phyloP scores from a whole-genome alignment of 1,140 invertebrate species.

The Schmidtea mediterranea region DNA sequence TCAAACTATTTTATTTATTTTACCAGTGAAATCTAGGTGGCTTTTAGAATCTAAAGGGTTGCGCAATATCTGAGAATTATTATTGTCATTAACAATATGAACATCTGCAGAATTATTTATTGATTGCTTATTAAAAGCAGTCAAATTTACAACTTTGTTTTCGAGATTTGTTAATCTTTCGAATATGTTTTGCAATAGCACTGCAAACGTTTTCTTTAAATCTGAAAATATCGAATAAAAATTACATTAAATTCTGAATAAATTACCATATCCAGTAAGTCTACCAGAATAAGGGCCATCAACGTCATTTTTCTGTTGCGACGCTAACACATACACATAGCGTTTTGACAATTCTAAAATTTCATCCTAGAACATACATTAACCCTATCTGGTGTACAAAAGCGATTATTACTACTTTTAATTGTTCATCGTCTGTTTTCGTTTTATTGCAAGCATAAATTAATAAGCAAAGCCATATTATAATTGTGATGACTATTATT shows the following conservation, averaged over 20 bases:
- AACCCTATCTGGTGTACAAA: too few relatives aligned
- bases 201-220: conserved; percentile 21
- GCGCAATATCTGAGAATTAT: too few relatives aligned
- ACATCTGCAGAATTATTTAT: too few relatives aligned
- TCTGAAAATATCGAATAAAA: conserved; percentile 11
- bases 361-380: conserved; percentile 15
- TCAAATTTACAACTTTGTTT: conserved; percentile 2
- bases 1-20: too few relatives aligned
- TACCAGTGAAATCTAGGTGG: too few relatives aligned
- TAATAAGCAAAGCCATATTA: too few relatives aligned
- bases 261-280: conserved; percentile 20
- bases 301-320: conserved; percentile 16
- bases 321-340: conserved; percentile 17
- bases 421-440: too few relatives aligned
- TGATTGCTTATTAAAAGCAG: neutral
- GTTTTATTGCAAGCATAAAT: too few relatives aligned
- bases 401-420: too few relatives aligned
- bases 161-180: conserved; percentile 15
- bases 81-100: too few relatives aligned
- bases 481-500: too few relatives aligned
- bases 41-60: too few relatives aligned
- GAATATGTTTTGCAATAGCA: conserved; percentile 17
- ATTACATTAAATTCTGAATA: neutral
- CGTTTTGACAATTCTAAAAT: conserved; percentile 18
- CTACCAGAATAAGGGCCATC: conserved; percentile 21